Conservation (phyloP, 2,113 vertebrate species). For the Petaurus breviceps region DNA sequence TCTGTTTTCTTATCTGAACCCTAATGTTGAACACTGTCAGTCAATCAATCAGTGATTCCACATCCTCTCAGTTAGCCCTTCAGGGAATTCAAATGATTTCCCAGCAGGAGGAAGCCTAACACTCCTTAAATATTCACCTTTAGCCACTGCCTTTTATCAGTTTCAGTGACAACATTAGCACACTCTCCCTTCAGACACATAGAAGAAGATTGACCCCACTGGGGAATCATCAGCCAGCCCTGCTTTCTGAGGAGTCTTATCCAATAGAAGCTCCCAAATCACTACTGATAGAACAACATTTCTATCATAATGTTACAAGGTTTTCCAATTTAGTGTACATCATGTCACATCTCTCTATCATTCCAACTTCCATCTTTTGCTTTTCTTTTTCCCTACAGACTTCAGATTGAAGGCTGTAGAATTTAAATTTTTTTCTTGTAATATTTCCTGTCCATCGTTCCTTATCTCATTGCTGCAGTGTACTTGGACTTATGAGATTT, state of each 20-base stretch:
- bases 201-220: not conserved
- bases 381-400: constrained; percentile 27
- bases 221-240: fast-evolving
- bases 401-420: not conserved
- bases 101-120: not conserved
- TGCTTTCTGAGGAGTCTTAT: not conserved
- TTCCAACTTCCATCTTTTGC: not conserved
- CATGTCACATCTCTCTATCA: not conserved
- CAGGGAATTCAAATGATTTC: not conserved
- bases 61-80: not conserved
- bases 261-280: constrained; percentile 12
- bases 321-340: constrained; percentile 31
- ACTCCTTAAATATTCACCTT: not conserved
- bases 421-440: constrained; percentile 14
- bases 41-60: not conserved
- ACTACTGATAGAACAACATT: not conserved
- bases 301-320: constrained; percentile 3
- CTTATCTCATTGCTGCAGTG: constrained; percentile 37
- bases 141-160: too few species aligned
- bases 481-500: constrained; percentile 34
- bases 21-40: not conserved
- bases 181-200: not conserved
- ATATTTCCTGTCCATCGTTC: not conserved
- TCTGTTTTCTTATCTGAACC: not conserved
- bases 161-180: not conserved